Percentiles rank a stretch among this genome's conserved stretches.
Evolutionary conservation across 2,888 invertebrate genomes (phyloP).

Genomic region (Cremastinae sp.): DNA sequence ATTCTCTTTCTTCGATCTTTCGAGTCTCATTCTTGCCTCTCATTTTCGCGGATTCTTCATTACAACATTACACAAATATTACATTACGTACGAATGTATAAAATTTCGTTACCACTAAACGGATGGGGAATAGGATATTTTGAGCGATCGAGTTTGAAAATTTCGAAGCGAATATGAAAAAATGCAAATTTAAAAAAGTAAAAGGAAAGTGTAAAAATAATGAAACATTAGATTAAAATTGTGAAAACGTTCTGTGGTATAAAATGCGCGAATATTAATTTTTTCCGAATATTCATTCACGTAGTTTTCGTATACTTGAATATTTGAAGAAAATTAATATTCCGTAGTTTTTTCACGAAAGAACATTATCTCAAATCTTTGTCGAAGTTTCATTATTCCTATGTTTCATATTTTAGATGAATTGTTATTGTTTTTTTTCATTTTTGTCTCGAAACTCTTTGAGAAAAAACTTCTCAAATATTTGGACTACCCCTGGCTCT

Average conservation of each 20-base stretch:
- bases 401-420: conserved; percentile 5
- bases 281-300: too few species aligned
- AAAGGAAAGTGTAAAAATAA: conserved; percentile 21
- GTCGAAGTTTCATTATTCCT: conserved; percentile 43
- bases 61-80: conserved; percentile 74
- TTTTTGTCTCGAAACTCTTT: conserved; percentile 36
- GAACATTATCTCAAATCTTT: conserved; percentile 34
- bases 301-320: too few species aligned
- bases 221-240: neutral
- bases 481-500: conserved; percentile 6
- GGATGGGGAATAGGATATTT: conserved; percentile 19
- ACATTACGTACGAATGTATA: conserved; percentile 79
- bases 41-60: conserved; percentile 61
- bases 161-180: neutral
- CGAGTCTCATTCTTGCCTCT: conserved; percentile 25
- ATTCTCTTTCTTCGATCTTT: conserved; percentile 18
- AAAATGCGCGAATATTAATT: too few species aligned
- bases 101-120: conserved; percentile 77
- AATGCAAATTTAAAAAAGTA: conserved; percentile 2
- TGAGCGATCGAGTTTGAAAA: conserved; percentile 31
- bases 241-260: too few species aligned
- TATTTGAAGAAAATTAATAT: too few species aligned
- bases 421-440: conserved; percentile 27
- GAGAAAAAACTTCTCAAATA: conserved; percentile 1
- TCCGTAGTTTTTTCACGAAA: neutral